These are phyloP conservation scores for Equus przewalskii DNA, from an alignment of 2,113 vertebrate genomes.

Conservation along the genomic window DNA sequence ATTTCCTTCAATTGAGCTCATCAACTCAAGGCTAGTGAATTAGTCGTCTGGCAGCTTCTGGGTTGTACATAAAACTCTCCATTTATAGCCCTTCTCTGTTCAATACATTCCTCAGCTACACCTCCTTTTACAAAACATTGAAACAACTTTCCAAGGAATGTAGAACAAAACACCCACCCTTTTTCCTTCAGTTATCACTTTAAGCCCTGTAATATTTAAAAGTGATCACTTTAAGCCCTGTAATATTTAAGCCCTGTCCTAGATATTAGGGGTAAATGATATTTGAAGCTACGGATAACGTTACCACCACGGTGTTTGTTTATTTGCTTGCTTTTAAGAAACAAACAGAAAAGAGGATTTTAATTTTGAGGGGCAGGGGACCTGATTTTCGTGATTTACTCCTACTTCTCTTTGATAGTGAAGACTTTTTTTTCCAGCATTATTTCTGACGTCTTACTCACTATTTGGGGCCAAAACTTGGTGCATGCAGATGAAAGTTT, in stretches of 20 bases:
- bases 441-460: not conserved
- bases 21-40: not conserved
- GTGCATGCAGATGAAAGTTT: accelerated
- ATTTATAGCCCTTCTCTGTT: not conserved
- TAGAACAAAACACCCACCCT: not conserved
- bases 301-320: no score
- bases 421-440: not conserved
- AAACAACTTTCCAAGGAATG: not conserved
- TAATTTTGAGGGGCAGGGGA: not conserved
- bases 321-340: not conserved
- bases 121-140: not conserved
- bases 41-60: not conserved
- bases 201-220: not conserved
- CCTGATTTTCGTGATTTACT: not conserved
- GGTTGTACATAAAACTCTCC: not conserved
- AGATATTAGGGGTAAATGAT: not conserved
- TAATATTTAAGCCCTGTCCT: not conserved
- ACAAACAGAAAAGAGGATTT: not conserved
- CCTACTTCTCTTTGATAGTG: not conserved
- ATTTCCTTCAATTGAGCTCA: not conserved
- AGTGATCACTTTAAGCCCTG: no score
- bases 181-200: not conserved
- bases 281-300: not conserved
- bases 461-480: not conserved
- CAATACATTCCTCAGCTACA: not conserved